Base-by-base conservation (phyloP, 1,140 invertebrate species). In the Papilio polyxenes region DNA sequence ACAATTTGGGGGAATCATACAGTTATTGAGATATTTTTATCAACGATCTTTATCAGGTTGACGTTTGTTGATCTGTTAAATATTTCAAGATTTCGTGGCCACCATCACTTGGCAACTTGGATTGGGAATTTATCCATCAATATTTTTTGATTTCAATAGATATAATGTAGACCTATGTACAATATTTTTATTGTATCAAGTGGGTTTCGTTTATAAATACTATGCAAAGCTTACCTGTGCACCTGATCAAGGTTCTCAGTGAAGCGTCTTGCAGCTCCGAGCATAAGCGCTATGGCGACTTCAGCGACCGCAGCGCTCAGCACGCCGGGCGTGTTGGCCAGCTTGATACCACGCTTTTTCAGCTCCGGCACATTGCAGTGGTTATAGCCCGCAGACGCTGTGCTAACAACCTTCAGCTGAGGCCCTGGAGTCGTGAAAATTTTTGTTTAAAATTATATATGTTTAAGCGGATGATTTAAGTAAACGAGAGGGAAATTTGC, bases 371-470 rank as follows among this genome's bases (percentile, higher is more conserved):
- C 83, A 85, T 97, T 96, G 76, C 97, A 96, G 87, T 97, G 97
- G 89, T 98, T 97, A 87, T 97, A 96, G 31, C 98, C 98, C 8
- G 98, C 98, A 6, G 97, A 98, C 96, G 98, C 98, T 7, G 98
- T 98, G 6, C 96, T 96, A 4, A 99, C 96, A 6, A 98, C 96
- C 94, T 98, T 98, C 65, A 99, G 91, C 83, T 97, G 95, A 4
- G 96, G 91, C 51, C 98, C 98, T 95, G 83, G 20, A 77, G 72
- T 74, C 62, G n/a, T 44, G 5, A 44, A 75, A n/a, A 44, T 37
- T 49, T 76, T 20, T 40, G 8, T 37, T 23, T 62, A 8, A 62
- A 20, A 62, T n/a, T 6, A 6, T 44, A 44, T 31, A 31, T 31
- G 23, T 31, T 31, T 31, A 31, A 31, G 23, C 23, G 23, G 23